phyloP scores from a whole-genome alignment of 2,113 vertebrate species.

The Periophthalmus modestus region DNA sequence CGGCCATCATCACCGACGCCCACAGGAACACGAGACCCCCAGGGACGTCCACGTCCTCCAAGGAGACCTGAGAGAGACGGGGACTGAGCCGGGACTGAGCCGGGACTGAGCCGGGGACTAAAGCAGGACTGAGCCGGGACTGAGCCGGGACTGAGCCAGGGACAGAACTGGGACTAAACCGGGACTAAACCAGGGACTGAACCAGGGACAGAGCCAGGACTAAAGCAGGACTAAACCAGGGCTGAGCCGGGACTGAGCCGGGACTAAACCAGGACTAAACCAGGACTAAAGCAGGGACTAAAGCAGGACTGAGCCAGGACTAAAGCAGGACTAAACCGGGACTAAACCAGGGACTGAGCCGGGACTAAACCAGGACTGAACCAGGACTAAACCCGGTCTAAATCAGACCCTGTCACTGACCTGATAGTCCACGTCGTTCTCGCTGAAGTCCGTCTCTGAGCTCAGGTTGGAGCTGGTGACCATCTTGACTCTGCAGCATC shows the following conservation, averaged over 20 bases:
- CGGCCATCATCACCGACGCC: slow-evolving; percentile 85
- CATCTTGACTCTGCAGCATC: background rate
- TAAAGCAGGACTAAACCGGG: background rate
- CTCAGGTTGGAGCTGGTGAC: background rate
- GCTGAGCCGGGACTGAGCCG: background rate
- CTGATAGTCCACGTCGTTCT: slow-evolving; percentile 3
- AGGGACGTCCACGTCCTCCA: slow-evolving; percentile 83
- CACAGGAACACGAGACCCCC: slow-evolving; percentile 85
- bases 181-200: no score
- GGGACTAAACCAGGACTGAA: background rate
- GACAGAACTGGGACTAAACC: no score
- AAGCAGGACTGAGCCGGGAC: background rate
- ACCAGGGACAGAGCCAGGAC: no score
- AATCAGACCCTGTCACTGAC: background rate
- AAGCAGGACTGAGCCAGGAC: background rate
- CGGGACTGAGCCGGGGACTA: background rate
- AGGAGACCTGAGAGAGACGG: slow-evolving; percentile 72
- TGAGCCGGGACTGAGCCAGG: background rate
- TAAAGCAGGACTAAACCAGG: no score
- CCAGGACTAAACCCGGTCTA: no score
- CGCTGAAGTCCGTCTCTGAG: background rate
- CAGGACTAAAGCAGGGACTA: slow-evolving; percentile 7
- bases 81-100: background rate
- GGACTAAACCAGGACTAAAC: background rate
- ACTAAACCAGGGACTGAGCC: background rate